phyloP scores from a whole-genome alignment of 2,797 vertebrate species.

The Phoebastria nigripes region DNA sequence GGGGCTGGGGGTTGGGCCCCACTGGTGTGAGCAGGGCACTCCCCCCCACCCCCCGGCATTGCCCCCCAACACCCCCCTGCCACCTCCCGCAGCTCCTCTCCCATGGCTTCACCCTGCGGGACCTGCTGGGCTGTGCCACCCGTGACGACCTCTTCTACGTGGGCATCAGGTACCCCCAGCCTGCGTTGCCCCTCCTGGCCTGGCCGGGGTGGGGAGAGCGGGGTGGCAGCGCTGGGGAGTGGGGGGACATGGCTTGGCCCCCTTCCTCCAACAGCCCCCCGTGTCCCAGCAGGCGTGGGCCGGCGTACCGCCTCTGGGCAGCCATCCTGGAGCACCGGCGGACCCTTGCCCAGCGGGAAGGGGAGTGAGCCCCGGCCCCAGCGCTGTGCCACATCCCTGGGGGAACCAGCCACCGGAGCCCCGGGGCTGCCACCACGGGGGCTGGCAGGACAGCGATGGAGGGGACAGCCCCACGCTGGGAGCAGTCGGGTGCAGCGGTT shows the following conservation, averaged over 20 bases:
- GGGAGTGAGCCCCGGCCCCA: not conserved
- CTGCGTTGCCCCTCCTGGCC: not conserved
- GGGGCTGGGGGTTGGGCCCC: too few relatives aligned
- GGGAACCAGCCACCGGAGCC: not conserved
- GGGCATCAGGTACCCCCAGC: constrained; percentile 78
- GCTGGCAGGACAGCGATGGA: rapidly evolving
- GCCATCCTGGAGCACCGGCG: constrained; percentile 72
- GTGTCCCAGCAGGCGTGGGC: constrained; percentile 78
- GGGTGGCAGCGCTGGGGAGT: not conserved
- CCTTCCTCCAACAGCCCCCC: not conserved
- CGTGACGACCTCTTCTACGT: constrained; percentile 85
- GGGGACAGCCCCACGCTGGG: not conserved
- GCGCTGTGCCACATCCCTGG: rapidly evolving
- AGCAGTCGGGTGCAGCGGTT: not conserved
- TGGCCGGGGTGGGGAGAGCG: rapidly evolving
- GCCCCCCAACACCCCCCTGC: not conserved
- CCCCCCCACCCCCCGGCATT: not conserved
- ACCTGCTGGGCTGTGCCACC: constrained; percentile 78
- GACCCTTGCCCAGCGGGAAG: not conserved
- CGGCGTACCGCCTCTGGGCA: constrained; percentile 84
- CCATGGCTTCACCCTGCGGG: constrained; percentile 83
- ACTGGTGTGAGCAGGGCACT: not conserved
- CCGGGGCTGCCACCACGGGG: not conserved
- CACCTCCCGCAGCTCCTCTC: constrained; percentile 73
- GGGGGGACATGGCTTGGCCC: rapidly evolving